These are phyloP conservation scores for Fratercula arctica DNA, from an alignment of 2,797 vertebrate genomes.

Conservation along the genomic window DNA sequence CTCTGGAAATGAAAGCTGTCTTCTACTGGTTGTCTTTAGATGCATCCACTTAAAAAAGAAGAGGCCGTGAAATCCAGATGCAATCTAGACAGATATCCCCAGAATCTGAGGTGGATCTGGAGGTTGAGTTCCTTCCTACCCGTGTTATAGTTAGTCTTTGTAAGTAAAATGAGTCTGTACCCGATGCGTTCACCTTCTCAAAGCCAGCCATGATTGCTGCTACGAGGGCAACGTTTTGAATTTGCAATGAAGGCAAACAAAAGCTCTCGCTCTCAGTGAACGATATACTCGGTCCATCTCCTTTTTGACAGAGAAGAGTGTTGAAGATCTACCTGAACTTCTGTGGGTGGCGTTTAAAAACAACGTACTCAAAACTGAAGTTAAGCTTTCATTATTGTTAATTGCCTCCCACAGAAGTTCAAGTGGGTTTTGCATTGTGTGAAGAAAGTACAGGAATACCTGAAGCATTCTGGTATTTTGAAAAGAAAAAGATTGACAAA, in stretches of 20 bases:
- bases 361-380: background rate
- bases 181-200: background rate
- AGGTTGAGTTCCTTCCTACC: background rate
- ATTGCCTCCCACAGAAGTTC: slow-evolving; percentile 1
- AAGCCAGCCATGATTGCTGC: background rate
- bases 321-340: background rate
- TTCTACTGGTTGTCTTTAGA: background rate
- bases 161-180: background rate
- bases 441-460: background rate
- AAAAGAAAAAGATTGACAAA: background rate
- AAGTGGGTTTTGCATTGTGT: background rate
- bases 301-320: background rate
- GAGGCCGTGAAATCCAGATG: background rate
- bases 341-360: background rate
- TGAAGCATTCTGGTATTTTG: background rate
- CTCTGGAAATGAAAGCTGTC: background rate
- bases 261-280: background rate
- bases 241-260: accelerated
- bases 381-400: background rate
- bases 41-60: background rate
- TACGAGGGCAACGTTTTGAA: background rate
- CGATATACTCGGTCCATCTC: background rate
- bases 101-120: background rate
- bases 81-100: background rate
- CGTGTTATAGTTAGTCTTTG: background rate